phyloP scores from a whole-genome alignment of 2,797 vertebrate species.

The Mastacembelus armatus region DNA sequence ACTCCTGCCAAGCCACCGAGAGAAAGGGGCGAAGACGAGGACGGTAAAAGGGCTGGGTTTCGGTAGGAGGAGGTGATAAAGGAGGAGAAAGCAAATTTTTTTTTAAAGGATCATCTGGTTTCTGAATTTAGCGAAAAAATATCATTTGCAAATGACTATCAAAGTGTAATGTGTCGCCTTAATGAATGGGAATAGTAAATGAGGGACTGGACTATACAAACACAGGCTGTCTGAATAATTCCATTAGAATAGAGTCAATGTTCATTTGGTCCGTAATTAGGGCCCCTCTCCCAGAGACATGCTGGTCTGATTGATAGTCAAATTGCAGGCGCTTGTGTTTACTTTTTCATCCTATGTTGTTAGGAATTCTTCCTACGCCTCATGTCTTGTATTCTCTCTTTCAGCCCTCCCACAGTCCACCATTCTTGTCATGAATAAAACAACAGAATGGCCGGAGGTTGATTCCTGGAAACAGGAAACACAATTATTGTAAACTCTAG shows the following conservation, averaged over 20 bases:
- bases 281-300: conserved; percentile 67
- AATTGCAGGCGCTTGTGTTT: conserved; percentile 76
- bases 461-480: conserved; percentile 70
- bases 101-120: conserved; percentile 63
- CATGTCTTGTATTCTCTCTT: conserved; percentile 59
- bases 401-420: conserved; percentile 44
- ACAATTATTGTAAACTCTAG: conserved; percentile 71
- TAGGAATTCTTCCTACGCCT: conserved; percentile 65
- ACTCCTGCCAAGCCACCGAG: conserved; percentile 46
- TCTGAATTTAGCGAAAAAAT: conserved; percentile 55
- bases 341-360: conserved; percentile 69
- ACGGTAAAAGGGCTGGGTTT: conserved; percentile 14
- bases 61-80: conserved; percentile 15
- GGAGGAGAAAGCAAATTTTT: conserved; percentile 31
- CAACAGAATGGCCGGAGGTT: conserved; percentile 67
- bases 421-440: conserved; percentile 77
- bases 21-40: conserved; percentile 10
- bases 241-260: conserved; percentile 81
- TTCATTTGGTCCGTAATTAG: conserved; percentile 80
- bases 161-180: conserved; percentile 63
- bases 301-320: conserved; percentile 76
- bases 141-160: conserved; percentile 62
- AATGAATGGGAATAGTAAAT: conserved; percentile 75
- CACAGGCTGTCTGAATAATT: conserved; percentile 77
- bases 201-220: conserved; percentile 70